Conservation (phyloP, 2,113 vertebrate genomes). For the Ochotona princeps region DNA sequence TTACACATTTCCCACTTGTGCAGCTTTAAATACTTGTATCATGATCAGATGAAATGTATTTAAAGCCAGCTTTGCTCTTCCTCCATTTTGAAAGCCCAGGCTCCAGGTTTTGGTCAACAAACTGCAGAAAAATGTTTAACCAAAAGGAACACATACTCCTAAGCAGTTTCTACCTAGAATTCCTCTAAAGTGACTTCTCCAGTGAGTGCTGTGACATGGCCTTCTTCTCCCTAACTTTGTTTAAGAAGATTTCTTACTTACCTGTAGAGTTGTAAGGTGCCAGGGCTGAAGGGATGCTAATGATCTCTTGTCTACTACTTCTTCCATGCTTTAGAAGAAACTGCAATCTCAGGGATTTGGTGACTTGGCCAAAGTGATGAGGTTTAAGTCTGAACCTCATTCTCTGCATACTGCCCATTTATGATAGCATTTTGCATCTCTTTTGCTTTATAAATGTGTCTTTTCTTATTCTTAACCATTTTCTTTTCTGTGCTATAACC, state of each 20-base stretch:
- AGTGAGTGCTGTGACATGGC: neutral
- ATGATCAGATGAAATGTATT: conserved; percentile 68
- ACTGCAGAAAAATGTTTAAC: conserved; percentile 19
- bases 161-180: conserved; percentile 26
- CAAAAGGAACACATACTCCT: neutral
- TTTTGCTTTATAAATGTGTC: neutral
- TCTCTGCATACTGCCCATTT: neutral
- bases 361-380: neutral
- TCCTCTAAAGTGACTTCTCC: neutral
- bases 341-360: neutral
- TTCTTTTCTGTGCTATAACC: neutral
- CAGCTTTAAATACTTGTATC: conserved; percentile 78
- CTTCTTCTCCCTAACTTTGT: neutral
- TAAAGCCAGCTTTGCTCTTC: conserved; percentile 48
- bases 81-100: conserved; percentile 75
- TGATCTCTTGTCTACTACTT: neutral
- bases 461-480: neutral
- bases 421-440: neutral
- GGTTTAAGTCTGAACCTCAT: neutral
- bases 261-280: neutral
- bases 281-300: neutral
- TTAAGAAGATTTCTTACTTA: neutral
- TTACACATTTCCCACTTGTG: conserved; percentile 77
- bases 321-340: neutral
- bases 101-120: conserved; percentile 66